phyloP scores from a whole-genome alignment of 1,140 invertebrate genomes.

The Brachystomella parvula region DNA sequence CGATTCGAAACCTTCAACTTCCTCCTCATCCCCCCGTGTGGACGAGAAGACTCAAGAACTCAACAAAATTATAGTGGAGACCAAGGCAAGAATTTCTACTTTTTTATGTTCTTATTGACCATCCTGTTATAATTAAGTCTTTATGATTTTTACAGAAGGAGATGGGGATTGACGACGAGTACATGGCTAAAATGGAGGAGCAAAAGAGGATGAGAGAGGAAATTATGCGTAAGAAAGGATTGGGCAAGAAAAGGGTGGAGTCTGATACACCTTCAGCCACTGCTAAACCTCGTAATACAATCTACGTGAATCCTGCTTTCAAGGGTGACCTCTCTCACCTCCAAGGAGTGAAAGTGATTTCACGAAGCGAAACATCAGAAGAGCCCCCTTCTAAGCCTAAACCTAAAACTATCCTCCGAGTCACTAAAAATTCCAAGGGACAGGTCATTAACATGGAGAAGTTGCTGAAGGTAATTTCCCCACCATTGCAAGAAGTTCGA shows the following conservation, averaged over 20 bases:
- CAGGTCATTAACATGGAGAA: constrained; percentile 35
- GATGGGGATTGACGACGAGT: constrained; percentile 34
- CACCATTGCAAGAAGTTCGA: not conserved
- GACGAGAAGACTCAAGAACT: constrained; percentile 17
- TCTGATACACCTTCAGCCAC: not conserved
- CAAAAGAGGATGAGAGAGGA: constrained; percentile 27
- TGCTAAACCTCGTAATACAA: not conserved
- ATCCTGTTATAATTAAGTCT: not conserved
- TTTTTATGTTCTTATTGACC: not conserved
- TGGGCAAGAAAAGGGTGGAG: not conserved
- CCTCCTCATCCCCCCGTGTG: not conserved
- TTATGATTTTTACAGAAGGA: constrained; percentile 23
- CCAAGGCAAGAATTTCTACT: constrained; percentile 21
- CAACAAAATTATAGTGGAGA: constrained; percentile 21
- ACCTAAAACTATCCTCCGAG: constrained; percentile 29
- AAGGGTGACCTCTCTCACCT: constrained; percentile 25
- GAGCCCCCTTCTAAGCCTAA: constrained; percentile 8
- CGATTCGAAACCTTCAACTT: not conserved
- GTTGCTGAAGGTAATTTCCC: constrained; percentile 21
- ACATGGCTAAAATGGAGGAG: constrained; percentile 28
- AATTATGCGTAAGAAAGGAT: constrained; percentile 32
- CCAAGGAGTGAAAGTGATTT: constrained; percentile 19
- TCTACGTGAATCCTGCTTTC: constrained; percentile 34
- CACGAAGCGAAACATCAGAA: constrained; percentile 3
- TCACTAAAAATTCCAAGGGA: constrained; percentile 33